Evolutionary conservation across 2,113 vertebrate species (phyloP).

Genomic region (Dipodomys merriami): DNA sequence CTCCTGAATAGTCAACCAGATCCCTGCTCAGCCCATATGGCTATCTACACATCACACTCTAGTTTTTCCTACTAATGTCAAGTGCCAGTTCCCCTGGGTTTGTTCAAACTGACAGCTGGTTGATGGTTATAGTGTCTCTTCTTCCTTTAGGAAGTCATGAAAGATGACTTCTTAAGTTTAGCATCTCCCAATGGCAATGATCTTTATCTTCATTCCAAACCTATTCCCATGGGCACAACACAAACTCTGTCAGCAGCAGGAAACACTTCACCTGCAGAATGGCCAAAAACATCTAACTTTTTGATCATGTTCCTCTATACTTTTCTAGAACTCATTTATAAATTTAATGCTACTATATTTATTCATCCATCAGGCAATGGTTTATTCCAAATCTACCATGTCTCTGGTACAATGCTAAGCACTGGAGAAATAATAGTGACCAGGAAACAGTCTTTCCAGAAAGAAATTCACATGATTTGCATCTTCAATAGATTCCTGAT

Average conservation of each 20-base stretch:
- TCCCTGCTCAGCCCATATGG: background rate
- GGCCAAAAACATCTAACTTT: background rate
- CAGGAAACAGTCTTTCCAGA: constrained; percentile 3
- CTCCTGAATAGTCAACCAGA: background rate
- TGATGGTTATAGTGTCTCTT: background rate
- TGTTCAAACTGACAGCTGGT: background rate
- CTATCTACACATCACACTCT: background rate
- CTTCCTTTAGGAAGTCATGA: background rate
- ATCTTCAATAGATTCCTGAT: background rate
- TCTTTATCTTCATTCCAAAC: background rate
- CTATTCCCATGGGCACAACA: background rate
- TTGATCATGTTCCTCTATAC: background rate
- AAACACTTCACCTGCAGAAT: constrained; percentile 1
- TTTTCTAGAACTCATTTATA: background rate
- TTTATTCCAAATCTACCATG: constrained; percentile 10
- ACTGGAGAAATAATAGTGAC: background rate
- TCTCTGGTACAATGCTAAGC: background rate
- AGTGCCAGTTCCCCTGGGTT: background rate
- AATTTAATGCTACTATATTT: constrained; percentile 19
- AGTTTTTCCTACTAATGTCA: constrained; percentile 23
- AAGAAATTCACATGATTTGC: constrained; percentile 4
- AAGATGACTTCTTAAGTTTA: background rate
- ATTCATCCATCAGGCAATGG: background rate
- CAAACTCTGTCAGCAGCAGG: constrained; percentile 4
- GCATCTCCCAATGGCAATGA: background rate